These are phyloP conservation scores for Spodoptera exigua DNA, from an alignment of 2,888 invertebrate species.

Conservation along the genomic window DNA sequence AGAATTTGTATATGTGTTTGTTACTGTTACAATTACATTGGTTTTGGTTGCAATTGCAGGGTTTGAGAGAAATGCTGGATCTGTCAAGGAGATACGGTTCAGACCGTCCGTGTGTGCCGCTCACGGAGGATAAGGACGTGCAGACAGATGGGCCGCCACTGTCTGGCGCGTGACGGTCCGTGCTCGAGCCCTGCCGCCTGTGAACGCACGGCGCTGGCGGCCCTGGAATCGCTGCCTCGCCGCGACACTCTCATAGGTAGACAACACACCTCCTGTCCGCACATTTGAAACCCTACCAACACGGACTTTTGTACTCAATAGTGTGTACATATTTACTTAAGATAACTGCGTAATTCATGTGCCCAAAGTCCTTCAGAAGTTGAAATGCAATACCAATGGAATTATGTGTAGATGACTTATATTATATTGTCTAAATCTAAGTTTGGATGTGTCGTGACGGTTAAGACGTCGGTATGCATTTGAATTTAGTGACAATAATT, in stretches of 20 bases:
- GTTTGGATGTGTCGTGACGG: conserved; percentile 22
- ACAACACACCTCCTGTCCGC: conserved; percentile 67
- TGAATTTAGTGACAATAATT: conserved; percentile 19
- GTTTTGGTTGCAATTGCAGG: conserved; percentile 80
- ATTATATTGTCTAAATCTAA: conserved; percentile 19
- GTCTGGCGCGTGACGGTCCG: conserved; percentile 82
- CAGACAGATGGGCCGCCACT: conserved; percentile 91
- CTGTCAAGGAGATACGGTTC: conserved; percentile 94
- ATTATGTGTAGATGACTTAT: conserved; percentile 35
- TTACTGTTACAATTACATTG: no score
- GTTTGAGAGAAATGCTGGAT: conserved; percentile 95
- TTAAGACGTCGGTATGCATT: conserved; percentile 20
- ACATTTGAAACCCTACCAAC: conserved; percentile 63
- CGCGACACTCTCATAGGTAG: conserved; percentile 60
- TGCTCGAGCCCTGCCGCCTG: conserved; percentile 70
- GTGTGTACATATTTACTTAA: conserved; percentile 55
- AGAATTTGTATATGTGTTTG: no score
- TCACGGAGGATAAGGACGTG: conserved; percentile 92
- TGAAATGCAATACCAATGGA: conserved; percentile 47
- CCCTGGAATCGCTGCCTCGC: conserved; percentile 44
- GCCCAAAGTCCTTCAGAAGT: conserved; percentile 50
- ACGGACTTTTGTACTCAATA: conserved; percentile 57
- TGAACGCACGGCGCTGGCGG: conserved; percentile 57
- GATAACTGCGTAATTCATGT: conserved; percentile 49
- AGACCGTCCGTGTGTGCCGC: conserved; percentile 80